Percentiles rank a stretch among this genome's conserved stretches.
phyloP scores from a whole-genome alignment of 2,797 vertebrate genomes.

The Rallus crepitans region DNA sequence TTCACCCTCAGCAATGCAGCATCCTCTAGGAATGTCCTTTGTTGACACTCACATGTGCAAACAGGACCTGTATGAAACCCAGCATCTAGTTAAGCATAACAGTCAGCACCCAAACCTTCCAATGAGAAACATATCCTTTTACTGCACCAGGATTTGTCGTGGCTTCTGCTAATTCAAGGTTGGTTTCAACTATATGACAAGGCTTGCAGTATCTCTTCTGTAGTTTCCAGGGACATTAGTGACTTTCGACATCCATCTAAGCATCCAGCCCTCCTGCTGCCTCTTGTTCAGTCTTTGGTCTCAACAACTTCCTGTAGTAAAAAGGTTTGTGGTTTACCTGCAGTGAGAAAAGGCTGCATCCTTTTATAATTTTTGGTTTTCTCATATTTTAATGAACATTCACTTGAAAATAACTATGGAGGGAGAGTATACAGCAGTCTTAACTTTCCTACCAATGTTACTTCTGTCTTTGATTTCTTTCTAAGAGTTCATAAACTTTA shows the following conservation, averaged over 20 bases:
- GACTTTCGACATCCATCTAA: neutral
- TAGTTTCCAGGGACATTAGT: neutral
- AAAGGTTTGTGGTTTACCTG: neutral
- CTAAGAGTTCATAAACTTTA: neutral
- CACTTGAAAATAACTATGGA: neutral
- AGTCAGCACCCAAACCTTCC: neutral
- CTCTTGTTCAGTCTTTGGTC: neutral
- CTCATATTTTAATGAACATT: neutral
- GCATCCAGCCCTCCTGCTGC: neutral
- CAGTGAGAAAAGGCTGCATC: neutral
- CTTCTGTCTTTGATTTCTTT: constrained; percentile 1
- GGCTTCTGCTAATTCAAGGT: neutral
- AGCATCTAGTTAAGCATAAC: too few species aligned
- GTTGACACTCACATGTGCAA: rapidly evolving
- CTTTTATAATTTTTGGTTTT: neutral
- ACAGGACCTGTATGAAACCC: neutral
- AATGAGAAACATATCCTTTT: neutral
- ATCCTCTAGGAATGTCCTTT: neutral
- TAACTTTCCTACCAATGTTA: neutral
- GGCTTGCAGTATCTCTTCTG: neutral
- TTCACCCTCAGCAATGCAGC: neutral
- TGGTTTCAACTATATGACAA: neutral
- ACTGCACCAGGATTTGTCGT: neutral
- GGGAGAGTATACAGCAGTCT: neutral
- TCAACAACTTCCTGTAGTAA: neutral